These are phyloP conservation scores for Carlito syrichta DNA, from an alignment of 2,113 vertebrate genomes.

Conservation along the genomic window DNA sequence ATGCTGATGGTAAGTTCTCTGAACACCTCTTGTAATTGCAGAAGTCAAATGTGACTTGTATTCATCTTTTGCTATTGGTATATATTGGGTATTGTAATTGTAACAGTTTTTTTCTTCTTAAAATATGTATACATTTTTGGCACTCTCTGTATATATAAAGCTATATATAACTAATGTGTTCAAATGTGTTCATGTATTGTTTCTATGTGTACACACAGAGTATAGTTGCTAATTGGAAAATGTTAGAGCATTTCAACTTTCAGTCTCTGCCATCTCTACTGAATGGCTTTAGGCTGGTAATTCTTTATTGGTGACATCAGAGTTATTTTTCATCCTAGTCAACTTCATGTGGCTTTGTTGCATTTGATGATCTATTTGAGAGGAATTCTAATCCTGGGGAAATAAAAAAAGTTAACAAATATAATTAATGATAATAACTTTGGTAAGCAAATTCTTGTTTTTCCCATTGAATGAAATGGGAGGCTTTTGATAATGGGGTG, in stretches of 20 bases:
- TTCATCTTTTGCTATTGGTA: too few species aligned
- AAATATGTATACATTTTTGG: too few species aligned
- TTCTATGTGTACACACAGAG: not conserved
- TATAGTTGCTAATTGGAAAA: not conserved
- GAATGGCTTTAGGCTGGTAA: not conserved
- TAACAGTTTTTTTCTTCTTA: too few species aligned
- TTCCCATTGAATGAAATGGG: not conserved
- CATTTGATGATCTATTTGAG: not conserved
- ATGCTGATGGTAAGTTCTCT: too few species aligned
- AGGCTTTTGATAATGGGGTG: constrained; percentile 21
- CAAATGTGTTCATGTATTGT: not conserved
- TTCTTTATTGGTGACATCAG: constrained; percentile 24
- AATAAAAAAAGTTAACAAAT: not conserved
- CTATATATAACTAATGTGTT: not conserved
- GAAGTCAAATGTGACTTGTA: too few species aligned
- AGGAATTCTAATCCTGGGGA: not conserved
- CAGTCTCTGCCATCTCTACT: not conserved
- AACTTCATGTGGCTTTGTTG: not conserved
- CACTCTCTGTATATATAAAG: too few species aligned
- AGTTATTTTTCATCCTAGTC: not conserved
- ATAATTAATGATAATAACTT: not conserved
- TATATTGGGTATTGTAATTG: too few species aligned
- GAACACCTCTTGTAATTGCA: too few species aligned
- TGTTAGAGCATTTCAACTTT: not conserved
- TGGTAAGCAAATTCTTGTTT: constrained; percentile 17